Percentiles rank a stretch among this genome's conserved stretches.
phyloP scores from a whole-genome alignment of 2,888 invertebrate species.

The Epinotia demarniana region DNA sequence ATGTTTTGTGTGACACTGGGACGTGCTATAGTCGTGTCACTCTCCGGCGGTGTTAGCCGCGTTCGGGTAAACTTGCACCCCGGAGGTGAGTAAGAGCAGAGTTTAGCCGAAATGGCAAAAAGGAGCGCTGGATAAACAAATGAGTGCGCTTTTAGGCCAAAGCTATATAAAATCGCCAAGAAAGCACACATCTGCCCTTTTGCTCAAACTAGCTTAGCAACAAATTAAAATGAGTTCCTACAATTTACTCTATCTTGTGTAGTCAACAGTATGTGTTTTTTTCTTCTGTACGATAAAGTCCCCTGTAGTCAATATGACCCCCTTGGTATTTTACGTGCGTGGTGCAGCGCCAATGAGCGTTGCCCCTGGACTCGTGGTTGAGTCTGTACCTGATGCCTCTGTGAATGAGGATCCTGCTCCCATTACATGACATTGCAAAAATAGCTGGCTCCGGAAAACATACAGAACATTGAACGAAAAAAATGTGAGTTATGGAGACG shows the following conservation, averaged over 20 bases:
- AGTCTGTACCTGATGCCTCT: constrained; percentile 36
- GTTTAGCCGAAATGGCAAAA: no score
- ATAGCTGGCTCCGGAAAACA: constrained; percentile 45
- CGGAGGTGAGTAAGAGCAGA: no score
- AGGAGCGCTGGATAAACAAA: no score
- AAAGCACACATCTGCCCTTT: no score
- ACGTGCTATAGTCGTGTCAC: no score
- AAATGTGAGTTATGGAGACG: neutral
- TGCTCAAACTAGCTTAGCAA: no score
- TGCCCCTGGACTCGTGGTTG: constrained; percentile 6
- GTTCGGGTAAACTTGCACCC: no score
- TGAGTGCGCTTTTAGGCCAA: no score
- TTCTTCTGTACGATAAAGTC: constrained; percentile 46
- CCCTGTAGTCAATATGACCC: constrained; percentile 45
- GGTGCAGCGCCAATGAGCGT: constrained; percentile 47
- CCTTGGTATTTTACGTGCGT: constrained; percentile 44
- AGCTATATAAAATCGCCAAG: no score
- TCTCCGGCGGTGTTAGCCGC: no score
- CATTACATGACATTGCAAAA: constrained; percentile 1
- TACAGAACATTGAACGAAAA: neutral
- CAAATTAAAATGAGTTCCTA: no score
- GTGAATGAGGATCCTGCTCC: constrained; percentile 23
- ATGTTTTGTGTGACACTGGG: no score
- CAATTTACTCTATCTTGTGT: neutral
- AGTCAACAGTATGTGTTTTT: neutral